Percentiles rank a stretch among this genome's conserved stretches.
These are phyloP conservation scores for Gari tellinella DNA, from an alignment of 2,888 invertebrate genomes.

Conservation along the genomic window DNA sequence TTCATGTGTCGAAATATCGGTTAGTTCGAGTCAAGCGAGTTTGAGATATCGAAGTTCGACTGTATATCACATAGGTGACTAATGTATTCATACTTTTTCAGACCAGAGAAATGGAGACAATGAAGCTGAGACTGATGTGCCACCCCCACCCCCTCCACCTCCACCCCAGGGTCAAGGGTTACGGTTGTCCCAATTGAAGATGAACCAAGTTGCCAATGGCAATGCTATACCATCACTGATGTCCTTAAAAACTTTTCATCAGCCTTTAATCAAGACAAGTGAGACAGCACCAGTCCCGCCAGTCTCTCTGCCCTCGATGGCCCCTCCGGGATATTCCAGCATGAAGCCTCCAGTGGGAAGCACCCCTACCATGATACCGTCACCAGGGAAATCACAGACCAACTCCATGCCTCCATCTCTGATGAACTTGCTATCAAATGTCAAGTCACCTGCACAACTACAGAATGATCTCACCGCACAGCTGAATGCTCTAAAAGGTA, in stretches of 20 bases:
- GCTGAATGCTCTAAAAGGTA: constrained; percentile 59
- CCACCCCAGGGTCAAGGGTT: constrained; percentile 39
- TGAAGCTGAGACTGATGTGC: constrained; percentile 28
- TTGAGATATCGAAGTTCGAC: no score
- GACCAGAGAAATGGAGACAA: background rate
- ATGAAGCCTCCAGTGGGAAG: constrained; percentile 1
- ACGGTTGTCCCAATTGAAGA: background rate
- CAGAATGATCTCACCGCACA: constrained; percentile 56
- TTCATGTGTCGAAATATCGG: no score
- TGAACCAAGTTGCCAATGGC: constrained; percentile 17
- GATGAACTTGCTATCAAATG: constrained; percentile 41
- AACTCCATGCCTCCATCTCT: constrained; percentile 31
- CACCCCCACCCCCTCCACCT: constrained; percentile 67
- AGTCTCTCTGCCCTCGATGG: constrained; percentile 23
- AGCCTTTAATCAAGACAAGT: background rate
- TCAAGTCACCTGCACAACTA: constrained; percentile 50
- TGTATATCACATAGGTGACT: no score
- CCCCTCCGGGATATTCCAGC: constrained; percentile 19
- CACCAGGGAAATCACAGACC: constrained; percentile 20
- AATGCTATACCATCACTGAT: constrained; percentile 56
- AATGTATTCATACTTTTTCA: constrained; percentile 2
- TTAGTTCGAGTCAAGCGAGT: no score
- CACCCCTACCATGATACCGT: background rate
- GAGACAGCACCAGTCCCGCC: background rate
- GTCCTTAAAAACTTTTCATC: constrained; percentile 60